Evolutionary conservation across 2,888 invertebrate genomes (phyloP).

Genomic region (Drosophila histrio): DNA sequence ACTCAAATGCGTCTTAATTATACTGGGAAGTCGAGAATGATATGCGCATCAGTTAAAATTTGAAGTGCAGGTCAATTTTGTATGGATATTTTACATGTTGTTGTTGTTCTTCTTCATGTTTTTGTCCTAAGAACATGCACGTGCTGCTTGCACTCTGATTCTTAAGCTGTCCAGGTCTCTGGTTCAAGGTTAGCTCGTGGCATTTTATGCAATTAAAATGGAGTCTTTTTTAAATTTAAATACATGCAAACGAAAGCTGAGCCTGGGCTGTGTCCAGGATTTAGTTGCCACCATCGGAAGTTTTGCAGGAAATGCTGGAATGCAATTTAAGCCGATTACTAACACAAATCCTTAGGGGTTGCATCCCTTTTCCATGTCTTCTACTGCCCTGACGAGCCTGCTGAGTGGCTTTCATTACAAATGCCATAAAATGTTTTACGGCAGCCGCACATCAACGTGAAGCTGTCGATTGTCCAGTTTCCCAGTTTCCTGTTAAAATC

Average conservation of each 20-base stretch:
- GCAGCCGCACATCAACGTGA: constrained; percentile 47
- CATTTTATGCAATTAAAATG: constrained; percentile 27
- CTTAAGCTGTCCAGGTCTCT: constrained; percentile 10
- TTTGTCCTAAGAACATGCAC: constrained; percentile 7
- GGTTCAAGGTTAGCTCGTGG: constrained; percentile 23
- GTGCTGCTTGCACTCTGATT: neutral
- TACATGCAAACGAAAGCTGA: neutral
- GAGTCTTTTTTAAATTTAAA: neutral
- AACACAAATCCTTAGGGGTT: constrained; percentile 43
- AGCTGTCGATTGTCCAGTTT: constrained; percentile 54
- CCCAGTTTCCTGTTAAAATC: constrained; percentile 38
- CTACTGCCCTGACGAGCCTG: neutral
- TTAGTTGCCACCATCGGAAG: constrained; percentile 3
- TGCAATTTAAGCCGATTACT: constrained; percentile 72
- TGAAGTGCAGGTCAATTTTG: constrained; percentile 36
- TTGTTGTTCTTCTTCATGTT: neutral
- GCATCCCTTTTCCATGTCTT: neutral
- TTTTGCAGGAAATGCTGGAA: constrained; percentile 34
- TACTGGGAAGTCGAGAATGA: constrained; percentile 7
- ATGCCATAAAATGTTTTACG: constrained; percentile 52
- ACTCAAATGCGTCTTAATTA: constrained; percentile 57
- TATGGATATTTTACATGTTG: neutral
- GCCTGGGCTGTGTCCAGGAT: neutral
- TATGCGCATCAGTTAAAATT: constrained; percentile 39
- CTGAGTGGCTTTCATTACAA: constrained; percentile 33